Base-by-base conservation (phyloP, 2,888 invertebrate genomes). In the Dinocampus coccinellae region DNA sequence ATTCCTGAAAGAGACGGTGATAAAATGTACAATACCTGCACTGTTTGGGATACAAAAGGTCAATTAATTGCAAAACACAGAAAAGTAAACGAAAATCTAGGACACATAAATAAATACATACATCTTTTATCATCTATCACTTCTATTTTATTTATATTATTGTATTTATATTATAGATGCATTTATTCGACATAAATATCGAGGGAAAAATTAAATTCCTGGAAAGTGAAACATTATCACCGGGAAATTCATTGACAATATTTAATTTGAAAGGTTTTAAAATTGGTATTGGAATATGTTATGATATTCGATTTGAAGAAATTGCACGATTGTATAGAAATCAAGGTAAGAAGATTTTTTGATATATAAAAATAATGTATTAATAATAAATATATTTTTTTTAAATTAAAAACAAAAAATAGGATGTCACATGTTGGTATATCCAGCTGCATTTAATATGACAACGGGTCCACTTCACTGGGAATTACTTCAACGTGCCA, bases 381-480 rank as follows among this genome's bases (percentile, higher is more conserved):
- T 16, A 66, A 22, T 26, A 39, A n/a, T 36, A 3, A 34, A 63
- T 33, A 22, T 53, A 52, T 10, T 39, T 42, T 55, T 47, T 39
- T 53, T 29, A 29, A 29, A 4, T 29, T 29, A 29, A 3, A 4
- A 29, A 29, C 7, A 7, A 7, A 29, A 22, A 47, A 10, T 81
- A 93, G 96, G 95, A 0, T 97, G 97, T 82, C 91, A 95, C 68
- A 87, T 98, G 80, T 88, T 98, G 33, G 89, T 98, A 26, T 98
- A 97, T 89, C 98, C 98, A 0, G 97, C 94, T 29, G 97, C 98
- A 1, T 98, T 98, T 88, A 98, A 97, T 88, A 95, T 95, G 95
- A 97, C 96, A 1, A 98, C 98, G 0, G 98, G 98, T 0, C 97
- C 97, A 0, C 89, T 93, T 69, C 98, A 98, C 88, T 99, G 97